These are phyloP conservation scores for Scaptodrosophila latifasciaeformis DNA, from an alignment of 2,888 invertebrate genomes.

Conservation along the genomic window DNA sequence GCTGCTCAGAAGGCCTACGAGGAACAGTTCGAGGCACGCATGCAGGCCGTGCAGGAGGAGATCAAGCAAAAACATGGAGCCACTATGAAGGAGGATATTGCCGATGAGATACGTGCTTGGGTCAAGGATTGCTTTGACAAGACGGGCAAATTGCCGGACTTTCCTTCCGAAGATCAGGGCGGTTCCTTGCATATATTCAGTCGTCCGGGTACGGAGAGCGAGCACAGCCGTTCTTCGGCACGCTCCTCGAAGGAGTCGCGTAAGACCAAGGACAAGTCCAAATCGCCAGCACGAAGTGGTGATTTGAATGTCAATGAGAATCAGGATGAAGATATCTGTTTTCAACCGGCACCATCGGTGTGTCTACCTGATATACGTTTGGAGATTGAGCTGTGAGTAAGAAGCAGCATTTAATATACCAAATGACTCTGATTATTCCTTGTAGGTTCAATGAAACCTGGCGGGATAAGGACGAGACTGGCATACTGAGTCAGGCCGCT, in stretches of 20 bases:
- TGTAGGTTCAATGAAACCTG: conserved; percentile 85
- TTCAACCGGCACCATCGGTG: conserved; percentile 82
- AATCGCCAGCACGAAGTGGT: conserved; percentile 76
- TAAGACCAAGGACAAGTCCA: conserved; percentile 84
- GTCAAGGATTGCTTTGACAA: conserved; percentile 87
- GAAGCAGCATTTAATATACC: not conserved
- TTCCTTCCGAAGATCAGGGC: conserved; percentile 93
- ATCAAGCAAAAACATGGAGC: conserved; percentile 83
- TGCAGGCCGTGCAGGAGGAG: conserved; percentile 79
- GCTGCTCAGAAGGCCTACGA: conserved; percentile 81
- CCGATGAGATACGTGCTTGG: conserved; percentile 91
- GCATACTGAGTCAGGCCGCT: conserved; percentile 84
- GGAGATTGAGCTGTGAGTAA: conserved; percentile 82
- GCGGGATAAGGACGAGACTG: conserved; percentile 86
- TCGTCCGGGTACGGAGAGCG: conserved; percentile 87
- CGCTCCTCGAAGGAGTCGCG: conserved; percentile 87
- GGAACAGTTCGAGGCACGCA: conserved; percentile 82
- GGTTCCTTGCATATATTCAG: conserved; percentile 91
- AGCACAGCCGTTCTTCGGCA: conserved; percentile 86
- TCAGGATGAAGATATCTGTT: conserved; percentile 77
- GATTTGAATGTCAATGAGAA: conserved; percentile 80
- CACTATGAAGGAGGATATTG: conserved; percentile 88
- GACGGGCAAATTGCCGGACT: conserved; percentile 91
- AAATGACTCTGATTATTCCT: conserved; percentile 10
- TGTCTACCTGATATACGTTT: conserved; percentile 84